Conservation (phyloP, 2,888 invertebrate species). For the Pterostichus madidus region DNA sequence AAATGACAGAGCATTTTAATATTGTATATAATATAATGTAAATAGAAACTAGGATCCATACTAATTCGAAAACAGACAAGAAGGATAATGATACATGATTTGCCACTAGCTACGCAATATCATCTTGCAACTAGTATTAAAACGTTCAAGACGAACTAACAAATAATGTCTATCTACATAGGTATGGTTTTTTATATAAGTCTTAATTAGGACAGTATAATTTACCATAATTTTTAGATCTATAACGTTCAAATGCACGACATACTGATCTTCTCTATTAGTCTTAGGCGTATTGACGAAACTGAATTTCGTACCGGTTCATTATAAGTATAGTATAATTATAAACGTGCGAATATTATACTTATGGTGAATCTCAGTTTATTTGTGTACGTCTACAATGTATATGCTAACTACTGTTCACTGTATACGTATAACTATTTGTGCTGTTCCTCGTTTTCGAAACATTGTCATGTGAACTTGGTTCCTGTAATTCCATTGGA, state of each 20-base stretch:
- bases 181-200: slow-evolving; percentile 21
- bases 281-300: slow-evolving; percentile 24
- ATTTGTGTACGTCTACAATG: slow-evolving; percentile 20
- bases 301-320: background rate
- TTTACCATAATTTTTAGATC: slow-evolving; percentile 44
- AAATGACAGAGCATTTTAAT: slow-evolving; percentile 37
- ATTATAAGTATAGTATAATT: slow-evolving; percentile 31
- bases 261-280: background rate
- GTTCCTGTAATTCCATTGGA: slow-evolving; percentile 7
- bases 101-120: slow-evolving; percentile 24
- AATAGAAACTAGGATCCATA: slow-evolving; percentile 24
- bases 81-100: background rate
- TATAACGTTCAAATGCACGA: slow-evolving; percentile 43
- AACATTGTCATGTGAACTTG: slow-evolving; percentile 63
- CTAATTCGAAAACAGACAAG: background rate
- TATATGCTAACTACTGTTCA: slow-evolving; percentile 35
- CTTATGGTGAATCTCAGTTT: background rate
- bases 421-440: slow-evolving; percentile 18
- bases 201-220: slow-evolving; percentile 37
- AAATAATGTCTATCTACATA: slow-evolving; percentile 9
- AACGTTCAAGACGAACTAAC: slow-evolving; percentile 10
- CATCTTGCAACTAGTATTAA: slow-evolving; percentile 9
- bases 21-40: slow-evolving; percentile 46
- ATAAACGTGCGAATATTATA: slow-evolving; percentile 8
- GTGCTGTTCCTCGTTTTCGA: slow-evolving; percentile 40